Percentiles rank a stretch among this genome's conserved stretches.
These are phyloP conservation scores for Orycteropus afer DNA, from an alignment of 2,113 vertebrate genomes.

Conservation along the genomic window DNA sequence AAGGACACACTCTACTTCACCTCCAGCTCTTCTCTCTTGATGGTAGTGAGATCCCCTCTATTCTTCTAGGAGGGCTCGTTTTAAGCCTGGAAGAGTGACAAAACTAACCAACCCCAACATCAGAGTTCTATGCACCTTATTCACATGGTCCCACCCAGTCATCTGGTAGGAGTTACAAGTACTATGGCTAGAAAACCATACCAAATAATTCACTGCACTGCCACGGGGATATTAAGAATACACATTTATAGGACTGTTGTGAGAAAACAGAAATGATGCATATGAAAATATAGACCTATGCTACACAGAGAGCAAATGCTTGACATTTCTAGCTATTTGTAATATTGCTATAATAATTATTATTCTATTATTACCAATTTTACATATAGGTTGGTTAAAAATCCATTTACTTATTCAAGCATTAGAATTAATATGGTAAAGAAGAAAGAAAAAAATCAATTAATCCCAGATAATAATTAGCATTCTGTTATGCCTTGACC, in stretches of 20 bases:
- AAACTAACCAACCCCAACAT: no score
- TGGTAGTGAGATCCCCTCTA: no score
- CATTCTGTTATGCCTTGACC: neutral
- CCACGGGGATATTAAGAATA: neutral
- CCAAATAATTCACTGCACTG: no score
- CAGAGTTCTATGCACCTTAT: no score
- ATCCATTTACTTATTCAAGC: neutral
- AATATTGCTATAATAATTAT: neutral
- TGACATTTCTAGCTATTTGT: neutral
- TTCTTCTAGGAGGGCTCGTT: no score
- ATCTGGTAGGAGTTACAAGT: no score
- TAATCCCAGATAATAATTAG: conserved; percentile 23
- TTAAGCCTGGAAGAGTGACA: no score
- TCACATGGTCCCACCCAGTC: no score
- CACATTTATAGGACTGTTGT: neutral
- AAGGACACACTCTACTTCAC: no score
- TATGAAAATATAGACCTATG: neutral
- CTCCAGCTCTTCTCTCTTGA: no score
- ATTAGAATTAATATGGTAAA: neutral
- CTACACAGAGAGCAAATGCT: neutral
- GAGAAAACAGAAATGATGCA: neutral
- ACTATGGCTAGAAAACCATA: no score
- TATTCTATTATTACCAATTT: neutral
- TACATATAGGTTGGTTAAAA: neutral
- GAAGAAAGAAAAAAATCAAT: neutral